These are phyloP conservation scores for Melopsittacus undulatus DNA, from an alignment of 2,797 vertebrate genomes.

Conservation along the genomic window DNA sequence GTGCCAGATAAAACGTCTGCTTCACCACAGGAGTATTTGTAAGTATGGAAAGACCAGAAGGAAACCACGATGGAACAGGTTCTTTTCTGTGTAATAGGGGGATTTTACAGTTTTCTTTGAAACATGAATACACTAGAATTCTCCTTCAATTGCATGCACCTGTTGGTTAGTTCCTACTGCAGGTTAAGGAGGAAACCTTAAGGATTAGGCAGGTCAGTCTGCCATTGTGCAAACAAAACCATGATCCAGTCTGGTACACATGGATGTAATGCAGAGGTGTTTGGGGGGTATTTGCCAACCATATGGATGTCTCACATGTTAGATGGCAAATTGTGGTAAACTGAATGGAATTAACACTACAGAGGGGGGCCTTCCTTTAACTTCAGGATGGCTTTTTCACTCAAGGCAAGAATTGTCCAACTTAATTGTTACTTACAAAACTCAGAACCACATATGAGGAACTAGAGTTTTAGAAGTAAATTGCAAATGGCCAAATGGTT, in stretches of 20 bases:
- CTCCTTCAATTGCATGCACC: neutral
- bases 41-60: constrained; percentile 47
- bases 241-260: neutral
- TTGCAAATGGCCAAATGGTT: neutral
- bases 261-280: neutral
- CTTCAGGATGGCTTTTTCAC: neutral
- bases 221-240: neutral
- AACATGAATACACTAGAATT: neutral
- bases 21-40: constrained; percentile 72
- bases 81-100: neutral
- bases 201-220: neutral
- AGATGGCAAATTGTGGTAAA: neutral
- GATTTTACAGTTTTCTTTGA: neutral
- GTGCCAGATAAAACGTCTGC: constrained; percentile 55
- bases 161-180: neutral
- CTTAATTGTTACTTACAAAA: neutral
- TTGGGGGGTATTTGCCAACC: neutral
- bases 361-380: neutral
- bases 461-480: neutral
- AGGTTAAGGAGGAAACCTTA: neutral
- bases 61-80: neutral
- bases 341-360: neutral
- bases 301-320: neutral
- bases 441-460: neutral
- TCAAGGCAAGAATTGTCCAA: neutral